Evolutionary conservation across 2,888 invertebrate genomes (phyloP), one percentile per base, ranked within the genome.

Genomic region (Nomada fabriciana): DNA sequence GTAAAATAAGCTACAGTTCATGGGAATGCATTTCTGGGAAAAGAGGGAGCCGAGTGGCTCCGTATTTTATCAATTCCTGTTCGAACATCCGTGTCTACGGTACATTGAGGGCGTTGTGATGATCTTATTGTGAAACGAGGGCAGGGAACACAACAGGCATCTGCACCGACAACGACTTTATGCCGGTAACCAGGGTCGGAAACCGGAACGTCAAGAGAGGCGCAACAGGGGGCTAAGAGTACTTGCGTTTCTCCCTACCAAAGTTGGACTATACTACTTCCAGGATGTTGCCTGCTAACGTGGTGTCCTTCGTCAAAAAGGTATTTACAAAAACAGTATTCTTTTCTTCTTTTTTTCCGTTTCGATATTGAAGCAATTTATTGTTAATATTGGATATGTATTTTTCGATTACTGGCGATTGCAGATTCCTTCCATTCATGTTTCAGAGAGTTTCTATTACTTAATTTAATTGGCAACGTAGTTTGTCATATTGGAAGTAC

Each of bases 261-360:
- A 76, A 79, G 64, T 20, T 79, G 50, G 10, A 60, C 36, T 23
- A 55, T 20, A 15, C 29, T 9, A 64, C 42, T 52, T n/a, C 71
- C 95, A 96, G 95, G 95, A 98, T 98, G 98, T 96, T 98, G 96
- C 97, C 97, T 87, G 97, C 97, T 90, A 97, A 98, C 94, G 97
- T 98, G 92, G 97, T 97, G 97, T 97, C 97, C 91, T 98, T 98
- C 94, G 97, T 98, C 97, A 98, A 98, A 94, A 98, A 98, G 97
- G 98, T 98, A 36, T 5, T 7, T 7, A 36, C 9, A 36, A 94
- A 96, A 43, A 4, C 15, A 13, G 2, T 42, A 3, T 53, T 20
- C 13, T 23, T 11, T 61, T 15, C 15, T 15, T 50, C 3, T 57
- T 36, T 43, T 11, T 13, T 70, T 20, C 36, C 7, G 36, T 36